Conservation (phyloP, 2,113 vertebrate species). For the Dissostichus mawsoni region DNA sequence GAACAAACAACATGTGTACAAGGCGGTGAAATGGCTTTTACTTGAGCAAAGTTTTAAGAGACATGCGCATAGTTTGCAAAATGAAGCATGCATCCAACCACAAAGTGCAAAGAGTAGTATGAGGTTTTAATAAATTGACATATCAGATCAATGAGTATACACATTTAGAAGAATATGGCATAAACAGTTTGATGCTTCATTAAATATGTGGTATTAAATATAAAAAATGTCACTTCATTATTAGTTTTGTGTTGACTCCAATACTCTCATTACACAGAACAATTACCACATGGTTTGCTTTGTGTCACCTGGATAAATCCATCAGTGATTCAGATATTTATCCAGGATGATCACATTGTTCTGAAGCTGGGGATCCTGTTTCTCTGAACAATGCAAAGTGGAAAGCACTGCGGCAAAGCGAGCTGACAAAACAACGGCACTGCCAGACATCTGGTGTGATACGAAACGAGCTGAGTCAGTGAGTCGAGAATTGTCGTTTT, state of each 20-base stretch:
- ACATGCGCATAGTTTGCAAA: no score
- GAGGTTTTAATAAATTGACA: no score
- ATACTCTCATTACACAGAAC: conserved; percentile 57
- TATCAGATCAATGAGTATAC: not conserved
- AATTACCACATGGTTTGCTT: conserved; percentile 40
- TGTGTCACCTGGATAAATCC: conserved; percentile 55
- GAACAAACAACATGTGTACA: not conserved
- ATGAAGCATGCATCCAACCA: no score
- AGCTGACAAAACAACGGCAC: conserved; percentile 54
- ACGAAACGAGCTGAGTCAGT: conserved; percentile 55
- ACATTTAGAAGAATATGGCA: not conserved
- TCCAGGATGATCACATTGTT: conserved; percentile 73
- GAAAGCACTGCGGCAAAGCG: conserved; percentile 39
- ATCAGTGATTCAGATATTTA: conserved; percentile 67
- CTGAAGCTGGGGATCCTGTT: conserved; percentile 57
- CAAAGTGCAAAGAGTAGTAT: no score
- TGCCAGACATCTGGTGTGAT: conserved; percentile 56
- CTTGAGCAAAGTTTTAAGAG: not conserved
- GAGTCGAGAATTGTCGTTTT: not conserved
- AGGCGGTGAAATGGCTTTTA: not conserved
- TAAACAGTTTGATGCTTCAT: not conserved
- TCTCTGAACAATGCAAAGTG: conserved; percentile 59
- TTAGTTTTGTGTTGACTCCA: conserved; percentile 3
- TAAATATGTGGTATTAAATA: not conserved
- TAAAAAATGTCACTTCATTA: conserved; percentile 46